Evolutionary conservation across 2,888 invertebrate species (phyloP), one percentile per base, ranked within the genome.

Genomic region (Volucella inflata): DNA sequence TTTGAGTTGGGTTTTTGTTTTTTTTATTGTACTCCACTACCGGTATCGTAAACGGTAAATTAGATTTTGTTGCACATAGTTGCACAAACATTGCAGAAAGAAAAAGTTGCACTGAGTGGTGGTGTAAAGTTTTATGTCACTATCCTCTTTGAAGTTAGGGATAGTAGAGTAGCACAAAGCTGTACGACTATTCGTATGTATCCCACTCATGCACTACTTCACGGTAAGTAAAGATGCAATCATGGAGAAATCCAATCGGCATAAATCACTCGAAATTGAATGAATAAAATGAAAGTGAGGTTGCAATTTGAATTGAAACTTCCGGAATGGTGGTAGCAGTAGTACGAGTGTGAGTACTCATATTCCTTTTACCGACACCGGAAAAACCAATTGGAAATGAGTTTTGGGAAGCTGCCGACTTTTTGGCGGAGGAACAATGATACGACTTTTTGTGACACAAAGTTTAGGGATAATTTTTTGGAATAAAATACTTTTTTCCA

Each of bases 171-270:
- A n/a, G n/a, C n/a, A n/a, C n/a, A n/a, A n/a, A n/a, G 30, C 6
- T 30, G 6, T 30, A 30, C 30, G 30, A 30, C 30, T 30, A 30
- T 30, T 30, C 30, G 30, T 30, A 30, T 30, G 30, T 30, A 30
- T 30, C 30, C 6, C 30, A 30, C 30, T 30, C 30, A 30, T 30
- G 30, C 30, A 6, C 30, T 30, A 30, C 30, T 30, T 30, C 30
- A 30, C 30, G 30, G 42, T 30, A 55, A 55, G 65, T 67, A 40
- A 71, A 72, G 76, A 80, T 77, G 85, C 85, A 85, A 85, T 81
- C 85, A 77, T 81, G 60, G 80, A 53, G 72, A 85, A 85, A 85
- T 85, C 85, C 85, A 85, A 85, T 85, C 85, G 85, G 72, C 85
- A 85, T 85, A 85, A 85, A 81, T 85, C 85, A 85, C 76, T 68